Evolutionary conservation across 2,113 vertebrate genomes (phyloP).

Genomic region (Copsychus sechellarum): DNA sequence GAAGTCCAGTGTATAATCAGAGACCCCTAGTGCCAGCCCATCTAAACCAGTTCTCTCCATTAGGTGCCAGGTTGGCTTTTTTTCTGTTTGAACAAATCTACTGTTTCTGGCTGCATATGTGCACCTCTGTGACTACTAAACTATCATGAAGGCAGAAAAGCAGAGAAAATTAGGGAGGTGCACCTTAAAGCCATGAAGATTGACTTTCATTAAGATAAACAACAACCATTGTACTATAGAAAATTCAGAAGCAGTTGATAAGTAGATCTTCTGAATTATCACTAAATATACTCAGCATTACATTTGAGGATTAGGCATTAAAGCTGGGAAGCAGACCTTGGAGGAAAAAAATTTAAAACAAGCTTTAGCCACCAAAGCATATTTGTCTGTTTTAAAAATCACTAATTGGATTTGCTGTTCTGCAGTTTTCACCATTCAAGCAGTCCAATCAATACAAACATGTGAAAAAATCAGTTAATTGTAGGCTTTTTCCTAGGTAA

Average conservation of each 20-base stretch:
- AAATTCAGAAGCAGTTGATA: not conserved
- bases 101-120: not conserved
- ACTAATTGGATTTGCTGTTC: not conserved
- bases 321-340: not conserved
- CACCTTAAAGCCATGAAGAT: not conserved
- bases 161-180: not conserved
- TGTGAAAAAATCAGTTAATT: not conserved
- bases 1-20: not conserved
- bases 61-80: not conserved
- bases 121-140: not conserved
- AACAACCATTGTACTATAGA: not conserved
- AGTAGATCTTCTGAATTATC: not conserved
- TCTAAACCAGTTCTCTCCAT: not conserved
- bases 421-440: not conserved
- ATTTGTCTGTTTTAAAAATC: not conserved
- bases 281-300: not conserved
- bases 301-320: not conserved
- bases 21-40: not conserved
- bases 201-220: not conserved
- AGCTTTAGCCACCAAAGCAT: not conserved
- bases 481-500: not conserved
- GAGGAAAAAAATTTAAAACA: not conserved
- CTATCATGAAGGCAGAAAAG: not conserved
- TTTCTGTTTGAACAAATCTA: not conserved
- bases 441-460: not conserved